Percentiles rank a stretch among this genome's conserved stretches.
These are phyloP conservation scores for Zeuzera pyrina DNA, from an alignment of 2,888 invertebrate genomes.

Conservation along the genomic window DNA sequence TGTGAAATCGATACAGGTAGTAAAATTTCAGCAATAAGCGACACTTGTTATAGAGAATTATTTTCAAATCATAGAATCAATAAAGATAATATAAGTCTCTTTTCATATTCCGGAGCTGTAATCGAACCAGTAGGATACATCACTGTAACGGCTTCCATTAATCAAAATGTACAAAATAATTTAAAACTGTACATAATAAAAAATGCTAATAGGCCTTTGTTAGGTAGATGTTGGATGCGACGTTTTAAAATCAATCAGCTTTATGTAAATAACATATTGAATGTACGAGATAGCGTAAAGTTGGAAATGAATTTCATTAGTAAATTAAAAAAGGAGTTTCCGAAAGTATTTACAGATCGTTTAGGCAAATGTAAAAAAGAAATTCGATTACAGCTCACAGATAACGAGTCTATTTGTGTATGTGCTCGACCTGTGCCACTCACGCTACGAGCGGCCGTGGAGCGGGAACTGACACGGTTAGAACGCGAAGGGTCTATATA, in stretches of 20 bases:
- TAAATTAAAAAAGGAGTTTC: slow-evolving; percentile 2
- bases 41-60: background rate
- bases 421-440: background rate
- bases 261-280: no score
- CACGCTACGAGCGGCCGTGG: slow-evolving; percentile 9
- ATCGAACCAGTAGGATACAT: slow-evolving; percentile 14
- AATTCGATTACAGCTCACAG: background rate
- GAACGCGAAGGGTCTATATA: background rate
- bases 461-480: background rate
- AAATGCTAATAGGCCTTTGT: no score
- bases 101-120: slow-evolving; percentile 10
- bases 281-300: no score
- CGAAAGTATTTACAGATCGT: background rate
- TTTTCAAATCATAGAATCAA: slow-evolving; percentile 5
- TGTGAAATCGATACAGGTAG: slow-evolving; percentile 14
- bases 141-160: no score
- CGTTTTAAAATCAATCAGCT: no score
- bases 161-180: no score
- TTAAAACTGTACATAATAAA: no score
- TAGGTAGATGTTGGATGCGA: no score
- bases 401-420: background rate
- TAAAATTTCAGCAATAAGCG: slow-evolving; percentile 10
- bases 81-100: slow-evolving; percentile 11
- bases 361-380: background rate
- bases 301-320: slow-evolving; percentile 9